phyloP scores from a whole-genome alignment of 2,797 vertebrate species.

The Eurystomus glaucurus region DNA sequence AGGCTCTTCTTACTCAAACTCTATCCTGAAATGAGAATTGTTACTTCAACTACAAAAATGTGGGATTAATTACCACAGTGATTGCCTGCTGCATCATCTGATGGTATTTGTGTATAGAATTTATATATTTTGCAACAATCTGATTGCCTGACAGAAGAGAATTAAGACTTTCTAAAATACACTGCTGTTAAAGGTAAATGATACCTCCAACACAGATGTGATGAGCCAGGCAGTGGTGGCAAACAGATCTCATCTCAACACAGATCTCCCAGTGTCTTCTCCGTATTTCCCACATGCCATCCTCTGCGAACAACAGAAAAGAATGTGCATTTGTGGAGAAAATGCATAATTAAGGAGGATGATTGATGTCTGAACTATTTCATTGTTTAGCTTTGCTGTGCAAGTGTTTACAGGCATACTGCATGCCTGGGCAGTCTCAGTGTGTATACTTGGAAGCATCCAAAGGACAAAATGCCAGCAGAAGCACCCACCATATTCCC shows the following conservation, averaged over 20 bases:
- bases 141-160: conserved; percentile 74
- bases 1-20: conserved; percentile 82
- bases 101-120: conserved; percentile 75
- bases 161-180: conserved; percentile 76
- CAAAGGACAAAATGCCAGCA: conserved; percentile 18
- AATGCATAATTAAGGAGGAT: conserved; percentile 73
- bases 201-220: conserved; percentile 63
- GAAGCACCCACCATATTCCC: neutral
- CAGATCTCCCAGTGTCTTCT: conserved; percentile 40
- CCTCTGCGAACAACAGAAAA: conserved; percentile 44
- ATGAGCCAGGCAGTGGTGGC: conserved; percentile 7
- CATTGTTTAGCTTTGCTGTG: conserved; percentile 72
- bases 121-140: conserved; percentile 79
- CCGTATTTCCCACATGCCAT: conserved; percentile 6
- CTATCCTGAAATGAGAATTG: conserved; percentile 81
- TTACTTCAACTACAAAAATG: conserved; percentile 80
- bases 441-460: neutral
- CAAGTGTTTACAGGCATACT: conserved; percentile 51
- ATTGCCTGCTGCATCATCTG: conserved; percentile 66
- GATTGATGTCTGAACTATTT: conserved; percentile 78
- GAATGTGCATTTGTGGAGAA: conserved; percentile 61
- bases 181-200: conserved; percentile 71
- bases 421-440: conserved; percentile 34
- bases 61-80: conserved; percentile 83
- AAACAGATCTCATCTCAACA: conserved; percentile 66